Base-by-base conservation (phyloP, 1,140 invertebrate species). In the Oryctes rhinoceros region DNA sequence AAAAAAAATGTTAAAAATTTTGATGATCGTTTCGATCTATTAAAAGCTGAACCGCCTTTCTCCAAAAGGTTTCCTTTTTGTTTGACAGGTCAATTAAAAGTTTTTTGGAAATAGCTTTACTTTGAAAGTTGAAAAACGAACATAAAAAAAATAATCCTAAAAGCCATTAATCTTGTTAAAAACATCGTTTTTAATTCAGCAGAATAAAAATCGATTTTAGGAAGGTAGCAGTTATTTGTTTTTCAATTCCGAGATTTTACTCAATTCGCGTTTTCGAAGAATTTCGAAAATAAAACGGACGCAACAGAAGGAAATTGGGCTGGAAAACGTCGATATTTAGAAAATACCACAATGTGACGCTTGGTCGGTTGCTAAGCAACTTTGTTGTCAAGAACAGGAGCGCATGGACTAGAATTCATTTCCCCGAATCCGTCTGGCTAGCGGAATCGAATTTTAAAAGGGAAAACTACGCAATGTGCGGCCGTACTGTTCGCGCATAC, bases 371-470 rank as follows among this genome's bases (percentile, higher is more conserved):
- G 84, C 84, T 81, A 83, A 78, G 84, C 84, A 84, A 84, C 84
- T 81, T 84, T 84, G 84, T 84, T 84, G 84, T 84, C 84, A 84
- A 82, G 82, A 81, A 53, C 81, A 53, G 79, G 78, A 84, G 83
- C 83, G 83, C 83, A 83, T 83, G 83, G 81, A 53, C n/a, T 53
- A 0, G 49, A 18, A 18, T 53, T 39, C 18, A 67, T 79, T 18
- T 39, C 44, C 24, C 37, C 76, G 44, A 1, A 24, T 48, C 53
- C 4, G 76, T 20, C 13, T 47, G 4, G 76, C 11, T 53, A 4
- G n/a, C 13, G 11, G 15, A 53, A 59, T 76, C 74, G 44, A 76
- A 18, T 76, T 20, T 76, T 76, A 76, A 76, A 76, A 76, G 74
- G 35, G 74, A 76, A 76, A 76, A 76, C 44, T 76, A 13, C 74